Percentiles rank a stretch among this genome's conserved stretches.
Conservation (phyloP, 1,140 invertebrate genomes). For the Bombus waltoni region DNA sequence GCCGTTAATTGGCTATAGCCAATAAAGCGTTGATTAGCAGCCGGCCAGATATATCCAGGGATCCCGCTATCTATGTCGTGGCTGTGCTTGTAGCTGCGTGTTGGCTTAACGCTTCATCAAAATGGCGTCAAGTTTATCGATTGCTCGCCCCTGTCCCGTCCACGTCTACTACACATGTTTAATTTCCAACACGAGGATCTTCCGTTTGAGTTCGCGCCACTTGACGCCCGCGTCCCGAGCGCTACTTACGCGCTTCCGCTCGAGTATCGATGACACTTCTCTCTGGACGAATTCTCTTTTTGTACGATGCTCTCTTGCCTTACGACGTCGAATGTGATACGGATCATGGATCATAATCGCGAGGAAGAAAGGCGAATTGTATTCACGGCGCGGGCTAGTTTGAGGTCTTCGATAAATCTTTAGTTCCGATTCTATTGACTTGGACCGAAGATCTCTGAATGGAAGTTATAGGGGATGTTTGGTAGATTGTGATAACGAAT, state of each 20-base stretch:
- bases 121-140: slow-evolving; percentile 60
- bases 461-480: no score
- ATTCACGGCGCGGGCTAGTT: neutral
- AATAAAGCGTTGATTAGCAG: slow-evolving; percentile 79
- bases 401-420: no score
- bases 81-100: slow-evolving; percentile 46
- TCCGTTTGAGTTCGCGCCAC: slow-evolving; percentile 34
- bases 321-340: neutral
- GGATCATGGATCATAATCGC: neutral
- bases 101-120: slow-evolving; percentile 61
- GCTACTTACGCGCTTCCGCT: neutral
- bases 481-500: no score
- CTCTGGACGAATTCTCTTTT: neutral
- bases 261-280: neutral
- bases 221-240: neutral
- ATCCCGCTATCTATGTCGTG: slow-evolving; percentile 59
- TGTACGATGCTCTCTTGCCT: neutral
- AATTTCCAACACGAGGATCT: slow-evolving; percentile 29
- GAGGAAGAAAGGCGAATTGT: neutral
- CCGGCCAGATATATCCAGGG: slow-evolving; percentile 62
- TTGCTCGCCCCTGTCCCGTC: neutral
- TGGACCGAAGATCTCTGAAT: no score
- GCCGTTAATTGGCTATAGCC: slow-evolving; percentile 79
- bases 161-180: slow-evolving; percentile 37
- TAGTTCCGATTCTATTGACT: no score